Evolutionary conservation across 2,113 vertebrate species (phyloP), one percentile per base, ranked within the genome.

Genomic region (Pipa parva): DNA sequence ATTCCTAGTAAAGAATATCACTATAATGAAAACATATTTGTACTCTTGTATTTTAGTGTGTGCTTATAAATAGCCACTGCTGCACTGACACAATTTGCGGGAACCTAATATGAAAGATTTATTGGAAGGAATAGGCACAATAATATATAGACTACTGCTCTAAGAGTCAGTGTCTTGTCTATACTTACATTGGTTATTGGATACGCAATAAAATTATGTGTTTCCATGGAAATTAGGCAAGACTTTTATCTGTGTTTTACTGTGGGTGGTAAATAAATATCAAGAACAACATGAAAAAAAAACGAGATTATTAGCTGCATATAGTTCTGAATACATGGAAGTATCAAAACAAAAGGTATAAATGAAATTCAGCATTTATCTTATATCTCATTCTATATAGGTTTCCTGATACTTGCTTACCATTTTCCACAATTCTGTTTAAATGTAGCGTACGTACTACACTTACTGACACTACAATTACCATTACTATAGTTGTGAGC

Each of bases 1-100:
- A 45, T 37, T 42, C 58, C 54, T 52, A 61, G 56, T n/a, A 61
- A 58, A 70, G 42, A 33, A 61, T 60, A 20, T 70, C 26, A 29
- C 42, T 54, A 70, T 70, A 70, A 54, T 54, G 39, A 60, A 63
- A 70, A 70, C 33, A 69, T 29, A 61, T 70, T 52, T 54, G 36
- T 60, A 54, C 18, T 45, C 31, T 51, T 56, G 28, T 67, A 20
- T 36, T 50, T 31, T n/a, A 21, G 46, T 10, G 17, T 6, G 21
- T 28, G 20, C n/a, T 52, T 28, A 15, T 68, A 60, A 59, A 42
- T 22, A 59, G 22, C 45, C 18, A 36, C 9, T 22, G 54, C 18
- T 3, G 18, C 11, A 57, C 21, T 37, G 13, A 49, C 37, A 18
- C 20, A n/a, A 21, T 11, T 26, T 69, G 46, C 51, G 22, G 25